Conservation (phyloP, 1,140 invertebrate genomes). For the Drosophila funebris region DNA sequence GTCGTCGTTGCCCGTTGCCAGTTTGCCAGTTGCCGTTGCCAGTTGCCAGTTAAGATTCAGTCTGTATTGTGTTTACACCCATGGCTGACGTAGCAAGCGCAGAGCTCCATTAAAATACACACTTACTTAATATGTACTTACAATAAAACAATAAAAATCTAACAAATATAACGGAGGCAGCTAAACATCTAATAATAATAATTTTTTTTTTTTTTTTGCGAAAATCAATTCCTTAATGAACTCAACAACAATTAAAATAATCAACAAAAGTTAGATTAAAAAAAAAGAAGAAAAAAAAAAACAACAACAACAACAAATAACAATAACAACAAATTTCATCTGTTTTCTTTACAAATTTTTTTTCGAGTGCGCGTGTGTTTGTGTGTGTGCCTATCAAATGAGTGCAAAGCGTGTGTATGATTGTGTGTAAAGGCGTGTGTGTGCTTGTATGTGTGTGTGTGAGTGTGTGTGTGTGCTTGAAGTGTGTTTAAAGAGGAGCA, state of each 20-base stretch:
- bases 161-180: background rate
- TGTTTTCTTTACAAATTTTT: conserved; percentile 57
- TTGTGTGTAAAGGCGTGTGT: conserved; percentile 5
- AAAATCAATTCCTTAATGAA: conserved; percentile 10
- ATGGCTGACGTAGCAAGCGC: conserved; percentile 81
- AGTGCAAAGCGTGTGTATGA: background rate
- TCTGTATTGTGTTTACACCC: conserved; percentile 84
- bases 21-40: too few species aligned
- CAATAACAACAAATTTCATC: conserved; percentile 18
- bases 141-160: conserved; percentile 51
- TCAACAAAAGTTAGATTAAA: background rate
- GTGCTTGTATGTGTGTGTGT: conserved; percentile 5
- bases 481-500: conserved; percentile 2
- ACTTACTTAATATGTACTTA: conserved; percentile 45
- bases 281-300: conserved; percentile 18
- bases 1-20: too few species aligned
- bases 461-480: background rate
- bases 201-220: too few species aligned
- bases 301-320: conserved; percentile 12
- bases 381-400: conserved; percentile 2
- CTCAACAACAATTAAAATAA: background rate
- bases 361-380: conserved; percentile 63
- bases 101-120: conserved; percentile 45
- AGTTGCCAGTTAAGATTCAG: conserved; percentile 71
- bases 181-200: background rate